phyloP scores from a whole-genome alignment of 2,888 invertebrate species.

The Xylota sylvarum region DNA sequence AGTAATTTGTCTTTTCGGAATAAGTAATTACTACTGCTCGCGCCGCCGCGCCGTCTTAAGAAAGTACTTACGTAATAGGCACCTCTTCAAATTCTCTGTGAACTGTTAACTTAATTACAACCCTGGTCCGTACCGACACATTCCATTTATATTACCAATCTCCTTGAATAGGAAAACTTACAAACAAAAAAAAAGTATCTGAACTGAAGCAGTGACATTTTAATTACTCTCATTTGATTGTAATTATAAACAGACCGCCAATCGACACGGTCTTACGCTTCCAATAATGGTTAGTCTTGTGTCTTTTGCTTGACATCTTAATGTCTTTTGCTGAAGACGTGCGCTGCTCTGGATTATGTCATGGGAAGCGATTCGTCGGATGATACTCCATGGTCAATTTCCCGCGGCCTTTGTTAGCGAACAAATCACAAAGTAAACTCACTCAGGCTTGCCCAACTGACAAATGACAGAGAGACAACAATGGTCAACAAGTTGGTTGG shows the following conservation, averaged over 20 bases:
- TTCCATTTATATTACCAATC: slow-evolving; percentile 12
- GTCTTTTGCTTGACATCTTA: slow-evolving; percentile 41
- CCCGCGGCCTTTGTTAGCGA: slow-evolving; percentile 47
- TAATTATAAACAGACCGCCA: slow-evolving; percentile 53
- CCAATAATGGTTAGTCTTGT: slow-evolving; percentile 25
- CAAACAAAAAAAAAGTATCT: slow-evolving; percentile 8
- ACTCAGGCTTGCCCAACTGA: slow-evolving; percentile 47
- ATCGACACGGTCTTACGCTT: slow-evolving; percentile 71
- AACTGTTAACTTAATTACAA: slow-evolving; percentile 51
- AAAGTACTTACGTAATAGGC: slow-evolving; percentile 37
- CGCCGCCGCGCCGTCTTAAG: slow-evolving; percentile 32
- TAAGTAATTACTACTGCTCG: slow-evolving; percentile 42
- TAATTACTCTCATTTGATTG: slow-evolving; percentile 67
- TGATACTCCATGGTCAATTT: slow-evolving; percentile 69
- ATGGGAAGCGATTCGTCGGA: slow-evolving; percentile 64
- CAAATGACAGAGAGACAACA: slow-evolving; percentile 38
- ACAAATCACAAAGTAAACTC: slow-evolving; percentile 51
- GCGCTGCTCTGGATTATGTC: slow-evolving; percentile 55
- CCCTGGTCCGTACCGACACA: slow-evolving; percentile 22
- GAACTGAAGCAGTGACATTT: slow-evolving; percentile 52
- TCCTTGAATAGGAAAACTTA: neutral
- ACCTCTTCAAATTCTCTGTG: slow-evolving; percentile 27
- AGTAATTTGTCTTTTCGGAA: slow-evolving; percentile 4
- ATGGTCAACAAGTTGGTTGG: slow-evolving; percentile 24
- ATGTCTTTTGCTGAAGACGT: slow-evolving; percentile 22